A percentile compares a stretch with the other conserved stretches of the same genome.
phyloP scores from a whole-genome alignment of 2,797 vertebrate genomes.

The Knipowitschia caucasica region DNA sequence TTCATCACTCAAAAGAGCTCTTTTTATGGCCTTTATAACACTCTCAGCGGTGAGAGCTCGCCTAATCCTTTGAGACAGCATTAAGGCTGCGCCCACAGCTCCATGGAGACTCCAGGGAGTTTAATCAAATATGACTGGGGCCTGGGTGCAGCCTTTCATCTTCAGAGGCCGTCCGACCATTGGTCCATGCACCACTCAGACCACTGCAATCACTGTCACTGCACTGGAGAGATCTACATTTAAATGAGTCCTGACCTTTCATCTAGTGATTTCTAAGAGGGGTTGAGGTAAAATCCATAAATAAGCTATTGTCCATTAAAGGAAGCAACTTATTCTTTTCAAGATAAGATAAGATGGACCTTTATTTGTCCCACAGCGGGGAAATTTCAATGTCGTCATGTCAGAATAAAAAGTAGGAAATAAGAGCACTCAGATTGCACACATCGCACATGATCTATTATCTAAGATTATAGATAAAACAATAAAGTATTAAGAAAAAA shows the following conservation, averaged over 20 bases:
- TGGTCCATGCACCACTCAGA: constrained; percentile 37
- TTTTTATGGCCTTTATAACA: constrained; percentile 1
- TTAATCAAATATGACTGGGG: constrained; percentile 59
- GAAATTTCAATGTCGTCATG: no score
- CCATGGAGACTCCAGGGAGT: constrained; percentile 49
- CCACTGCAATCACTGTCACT: constrained; percentile 40
- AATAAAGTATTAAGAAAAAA: no score
- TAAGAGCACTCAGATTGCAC: no score
- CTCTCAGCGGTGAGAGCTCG: constrained; percentile 17
- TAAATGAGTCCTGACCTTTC: constrained; percentile 56
- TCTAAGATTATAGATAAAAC: no score
- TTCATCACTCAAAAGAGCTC: background rate
- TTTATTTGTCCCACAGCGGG: no score
- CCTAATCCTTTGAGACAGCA: constrained; percentile 36
- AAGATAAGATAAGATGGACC: no score
- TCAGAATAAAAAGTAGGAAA: no score
- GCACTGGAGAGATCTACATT: constrained; percentile 53
- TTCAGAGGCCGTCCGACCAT: constrained; percentile 30
- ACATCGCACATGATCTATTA: no score
- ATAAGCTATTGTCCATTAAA: constrained; percentile 12
- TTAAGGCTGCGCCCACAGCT: constrained; percentile 30
- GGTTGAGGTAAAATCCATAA: constrained; percentile 16
- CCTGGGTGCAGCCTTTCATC: constrained; percentile 53
- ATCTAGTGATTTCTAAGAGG: constrained; percentile 31
- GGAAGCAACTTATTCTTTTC: no score